A percentile compares a stretch with the other conserved stretches of the same genome.
Conservation (phyloP, 2,113 vertebrate species). For the Coptodon bakossiorum region DNA sequence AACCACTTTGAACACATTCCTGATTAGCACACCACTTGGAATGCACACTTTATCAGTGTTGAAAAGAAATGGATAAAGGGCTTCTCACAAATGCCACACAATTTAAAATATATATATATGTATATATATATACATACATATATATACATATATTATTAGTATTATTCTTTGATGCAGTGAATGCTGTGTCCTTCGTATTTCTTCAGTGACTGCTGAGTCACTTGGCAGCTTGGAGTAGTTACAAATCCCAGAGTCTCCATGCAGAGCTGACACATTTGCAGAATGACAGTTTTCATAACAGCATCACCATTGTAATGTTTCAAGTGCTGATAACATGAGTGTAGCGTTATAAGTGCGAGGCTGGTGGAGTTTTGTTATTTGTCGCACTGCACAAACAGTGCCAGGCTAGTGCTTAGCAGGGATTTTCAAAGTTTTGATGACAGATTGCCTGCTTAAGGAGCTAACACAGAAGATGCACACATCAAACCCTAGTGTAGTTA, state of each 20-base stretch:
- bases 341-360: not conserved
- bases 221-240: not conserved
- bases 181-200: not conserved
- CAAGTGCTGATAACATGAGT: not conserved
- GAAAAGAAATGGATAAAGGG: not conserved
- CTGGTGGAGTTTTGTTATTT: not conserved
- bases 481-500: not conserved
- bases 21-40: not conserved
- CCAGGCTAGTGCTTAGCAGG: not conserved
- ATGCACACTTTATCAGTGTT: not conserved
- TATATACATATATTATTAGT: not conserved
- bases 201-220: not conserved
- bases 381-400: not conserved
- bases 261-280: not conserved
- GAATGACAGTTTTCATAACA: constrained; percentile 17
- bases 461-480: not conserved
- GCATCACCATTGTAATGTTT: not conserved
- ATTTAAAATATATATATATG: not conserved
- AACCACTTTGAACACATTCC: not conserved
- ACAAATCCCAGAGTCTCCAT: not conserved
- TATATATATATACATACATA: too few relatives aligned
- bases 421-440: not conserved
- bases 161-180: not conserved
- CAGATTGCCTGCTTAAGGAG: not conserved
- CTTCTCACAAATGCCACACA: not conserved